phyloP scores from a whole-genome alignment of 2,113 vertebrate genomes.

The Pipa parva region DNA sequence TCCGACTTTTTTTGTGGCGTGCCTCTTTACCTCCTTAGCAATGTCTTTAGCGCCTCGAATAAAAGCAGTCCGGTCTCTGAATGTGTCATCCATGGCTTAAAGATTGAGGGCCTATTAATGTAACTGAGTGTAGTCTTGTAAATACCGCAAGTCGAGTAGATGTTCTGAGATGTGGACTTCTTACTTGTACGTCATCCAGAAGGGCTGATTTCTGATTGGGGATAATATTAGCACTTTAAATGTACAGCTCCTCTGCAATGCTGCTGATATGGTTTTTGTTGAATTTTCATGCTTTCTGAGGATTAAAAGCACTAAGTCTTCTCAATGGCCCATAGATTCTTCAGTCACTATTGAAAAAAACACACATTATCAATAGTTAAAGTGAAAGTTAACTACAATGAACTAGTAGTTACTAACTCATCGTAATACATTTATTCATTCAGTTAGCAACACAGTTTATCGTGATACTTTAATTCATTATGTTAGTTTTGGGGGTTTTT shows the following conservation, averaged over 20 bases:
- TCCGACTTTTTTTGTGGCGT: conserved; percentile 86
- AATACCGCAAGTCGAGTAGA: neutral
- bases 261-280: too few species aligned
- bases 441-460: too few species aligned
- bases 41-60: conserved; percentile 95
- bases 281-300: too few species aligned
- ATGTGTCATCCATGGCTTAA: conserved; percentile 81
- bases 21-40: conserved; percentile 91
- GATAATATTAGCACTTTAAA: neutral
- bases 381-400: too few species aligned
- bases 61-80: conserved; percentile 89
- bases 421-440: too few species aligned
- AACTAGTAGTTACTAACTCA: too few species aligned
- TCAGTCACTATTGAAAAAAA: too few species aligned
- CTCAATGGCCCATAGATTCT: too few species aligned
- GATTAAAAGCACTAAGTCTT: too few species aligned
- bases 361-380: too few species aligned
- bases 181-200: neutral
- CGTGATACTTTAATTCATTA: too few species aligned
- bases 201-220: neutral
- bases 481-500: too few species aligned
- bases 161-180: neutral
- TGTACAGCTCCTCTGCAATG: conserved; percentile 1
- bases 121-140: neutral
- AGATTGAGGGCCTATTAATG: neutral